These are phyloP conservation scores for Papilio demoleus DNA, from an alignment of 2,888 invertebrate species.

Conservation along the genomic window DNA sequence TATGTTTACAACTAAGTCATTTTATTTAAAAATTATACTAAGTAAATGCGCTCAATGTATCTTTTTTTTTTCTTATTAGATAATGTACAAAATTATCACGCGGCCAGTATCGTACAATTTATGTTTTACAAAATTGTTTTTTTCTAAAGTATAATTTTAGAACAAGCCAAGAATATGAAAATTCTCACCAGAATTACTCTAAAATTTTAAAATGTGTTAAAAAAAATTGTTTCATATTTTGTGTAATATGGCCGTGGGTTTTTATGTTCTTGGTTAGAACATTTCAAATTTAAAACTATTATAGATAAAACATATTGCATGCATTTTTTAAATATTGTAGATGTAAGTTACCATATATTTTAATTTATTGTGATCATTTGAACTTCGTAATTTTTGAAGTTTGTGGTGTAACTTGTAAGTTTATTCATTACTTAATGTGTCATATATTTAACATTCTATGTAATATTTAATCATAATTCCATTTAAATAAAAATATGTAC, in stretches of 20 bases:
- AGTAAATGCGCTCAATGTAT: neutral
- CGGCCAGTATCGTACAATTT: constrained; percentile 15
- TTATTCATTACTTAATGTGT: constrained; percentile 17
- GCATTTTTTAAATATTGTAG: neutral
- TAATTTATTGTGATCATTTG: constrained; percentile 29
- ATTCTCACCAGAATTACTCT: no score
- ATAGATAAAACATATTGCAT: neutral
- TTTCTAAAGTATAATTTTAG: neutral
- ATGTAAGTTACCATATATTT: constrained; percentile 14
- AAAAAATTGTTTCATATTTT: no score
- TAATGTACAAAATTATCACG: neutral
- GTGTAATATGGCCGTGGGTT: no score
- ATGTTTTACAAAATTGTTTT: neutral
- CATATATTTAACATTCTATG: constrained; percentile 29
- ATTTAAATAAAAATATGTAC: constrained; percentile 20
- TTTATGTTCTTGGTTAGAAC: no score
- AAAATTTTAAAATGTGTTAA: no score
- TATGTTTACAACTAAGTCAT: neutral
- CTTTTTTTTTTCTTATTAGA: neutral
- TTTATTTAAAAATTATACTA: neutral
- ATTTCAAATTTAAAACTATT: neutral
- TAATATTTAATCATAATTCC: constrained; percentile 20
- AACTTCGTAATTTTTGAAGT: neutral
- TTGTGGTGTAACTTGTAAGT: neutral
- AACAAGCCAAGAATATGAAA: no score